Conservation (phyloP, 1,140 invertebrate genomes). For the Drosophila rufa region DNA sequence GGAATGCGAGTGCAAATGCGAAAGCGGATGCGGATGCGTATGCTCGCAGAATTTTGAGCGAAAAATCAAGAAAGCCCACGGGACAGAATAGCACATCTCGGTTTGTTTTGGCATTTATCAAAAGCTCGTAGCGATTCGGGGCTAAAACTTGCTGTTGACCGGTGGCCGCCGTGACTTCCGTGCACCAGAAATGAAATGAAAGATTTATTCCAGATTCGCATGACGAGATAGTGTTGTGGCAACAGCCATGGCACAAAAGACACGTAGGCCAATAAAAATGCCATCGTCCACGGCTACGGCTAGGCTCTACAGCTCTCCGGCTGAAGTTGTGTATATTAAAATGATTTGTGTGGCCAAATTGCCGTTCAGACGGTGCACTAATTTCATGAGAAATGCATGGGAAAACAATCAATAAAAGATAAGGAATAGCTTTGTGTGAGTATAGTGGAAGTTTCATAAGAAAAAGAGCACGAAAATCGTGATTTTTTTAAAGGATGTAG, state of each 20-base stretch:
- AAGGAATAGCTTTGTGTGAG: not conserved
- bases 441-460: not conserved
- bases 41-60: slow-evolving; percentile 14
- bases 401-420: slow-evolving; percentile 47
- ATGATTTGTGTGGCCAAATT: slow-evolving; percentile 67
- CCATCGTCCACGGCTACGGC: slow-evolving; percentile 44
- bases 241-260: slow-evolving; percentile 44
- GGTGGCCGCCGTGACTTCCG: slow-evolving; percentile 72
- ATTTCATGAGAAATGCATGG: slow-evolving; percentile 68
- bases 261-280: slow-evolving; percentile 80
- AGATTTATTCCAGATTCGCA: slow-evolving; percentile 80
- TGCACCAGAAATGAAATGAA: slow-evolving; percentile 66
- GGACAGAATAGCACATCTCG: slow-evolving; percentile 7
- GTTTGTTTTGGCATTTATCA: slow-evolving; percentile 55
- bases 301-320: slow-evolving; percentile 20
- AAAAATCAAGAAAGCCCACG: slow-evolving; percentile 6
- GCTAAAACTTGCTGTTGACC: slow-evolving; percentile 50
- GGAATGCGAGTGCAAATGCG: slow-evolving; percentile 9
- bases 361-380: slow-evolving; percentile 38
- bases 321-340: slow-evolving; percentile 65
- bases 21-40: slow-evolving; percentile 7
- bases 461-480: not conserved
- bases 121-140: slow-evolving; percentile 13
- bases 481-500: not conserved
- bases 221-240: slow-evolving; percentile 70